Conservation (phyloP, 2,888 invertebrate species). For the Adela reaumurella region DNA sequence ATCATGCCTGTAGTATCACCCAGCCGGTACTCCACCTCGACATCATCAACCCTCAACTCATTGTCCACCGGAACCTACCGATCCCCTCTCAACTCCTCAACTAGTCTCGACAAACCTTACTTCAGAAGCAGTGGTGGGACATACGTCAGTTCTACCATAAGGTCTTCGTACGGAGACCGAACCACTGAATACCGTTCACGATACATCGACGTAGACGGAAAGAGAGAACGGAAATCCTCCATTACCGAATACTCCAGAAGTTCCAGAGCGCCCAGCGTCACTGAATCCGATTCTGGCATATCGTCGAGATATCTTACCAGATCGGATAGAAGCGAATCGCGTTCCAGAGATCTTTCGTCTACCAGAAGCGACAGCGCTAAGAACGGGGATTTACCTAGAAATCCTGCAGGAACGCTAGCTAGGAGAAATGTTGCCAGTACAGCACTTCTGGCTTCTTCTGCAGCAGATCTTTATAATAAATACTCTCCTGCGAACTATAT, state of each 20-base stretch:
- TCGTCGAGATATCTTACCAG: slow-evolving; percentile 25
- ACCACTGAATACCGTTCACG: slow-evolving; percentile 37
- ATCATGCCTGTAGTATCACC: slow-evolving; percentile 60
- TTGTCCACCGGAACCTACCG: slow-evolving; percentile 49
- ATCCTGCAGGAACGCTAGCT: slow-evolving; percentile 2
- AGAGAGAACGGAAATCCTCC: slow-evolving; percentile 36
- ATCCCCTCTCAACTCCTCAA: slow-evolving; percentile 39
- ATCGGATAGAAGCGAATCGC: slow-evolving; percentile 48
- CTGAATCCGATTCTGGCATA: slow-evolving; percentile 45
- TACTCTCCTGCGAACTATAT: slow-evolving; percentile 74
- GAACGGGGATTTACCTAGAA: slow-evolving; percentile 33
- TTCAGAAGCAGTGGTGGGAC: slow-evolving; percentile 43
- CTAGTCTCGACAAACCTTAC: slow-evolving; percentile 53
- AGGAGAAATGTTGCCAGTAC: slow-evolving; percentile 43
- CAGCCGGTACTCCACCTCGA: slow-evolving; percentile 40
- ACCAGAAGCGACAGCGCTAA: slow-evolving; percentile 51
- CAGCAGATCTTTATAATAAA: slow-evolving; percentile 68
- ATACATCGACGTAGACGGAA: slow-evolving; percentile 40
- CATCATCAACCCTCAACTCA: slow-evolving; percentile 31
- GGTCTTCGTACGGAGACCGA: slow-evolving; percentile 30
- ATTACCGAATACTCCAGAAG: slow-evolving; percentile 33
- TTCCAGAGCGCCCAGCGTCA: slow-evolving; percentile 40
- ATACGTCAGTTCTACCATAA: slow-evolving; percentile 31
- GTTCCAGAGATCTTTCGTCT: slow-evolving; percentile 51
- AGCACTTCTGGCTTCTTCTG: slow-evolving; percentile 54